phyloP scores from a whole-genome alignment of 2,113 vertebrate genomes.

The Plecotus auritus region DNA sequence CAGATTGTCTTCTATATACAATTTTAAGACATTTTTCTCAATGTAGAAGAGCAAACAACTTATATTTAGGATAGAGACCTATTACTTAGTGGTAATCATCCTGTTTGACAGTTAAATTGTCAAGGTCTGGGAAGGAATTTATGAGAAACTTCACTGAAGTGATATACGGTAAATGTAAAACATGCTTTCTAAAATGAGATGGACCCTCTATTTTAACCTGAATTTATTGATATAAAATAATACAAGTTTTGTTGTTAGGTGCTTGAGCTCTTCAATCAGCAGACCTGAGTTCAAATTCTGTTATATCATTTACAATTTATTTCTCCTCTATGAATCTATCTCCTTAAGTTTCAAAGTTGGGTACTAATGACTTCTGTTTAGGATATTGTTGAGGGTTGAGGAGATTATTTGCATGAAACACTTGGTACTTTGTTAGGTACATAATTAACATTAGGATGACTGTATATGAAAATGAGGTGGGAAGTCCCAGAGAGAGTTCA shows the following conservation, averaged over 20 bases:
- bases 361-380: not conserved
- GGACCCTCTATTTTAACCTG: not conserved
- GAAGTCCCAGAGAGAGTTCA: not conserved
- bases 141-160: not conserved
- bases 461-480: not conserved
- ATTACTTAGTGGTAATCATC: not conserved
- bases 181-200: not conserved
- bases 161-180: not conserved
- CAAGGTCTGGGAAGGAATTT: not conserved
- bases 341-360: not conserved
- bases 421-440: not conserved
- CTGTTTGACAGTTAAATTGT: not conserved
- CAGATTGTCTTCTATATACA: not conserved
- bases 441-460: not conserved
- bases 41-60: not conserved
- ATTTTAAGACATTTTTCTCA: not conserved
- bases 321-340: not conserved
- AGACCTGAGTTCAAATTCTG: not conserved
- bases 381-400: not conserved
- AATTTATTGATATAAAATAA: not conserved
- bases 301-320: not conserved
- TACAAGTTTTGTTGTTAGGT: not conserved
- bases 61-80: not conserved
- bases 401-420: not conserved
- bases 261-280: not conserved